Evolutionary conservation across 2,888 invertebrate genomes (phyloP), one percentile per base, ranked within the genome.

Genomic region (Homarus gammarus): DNA sequence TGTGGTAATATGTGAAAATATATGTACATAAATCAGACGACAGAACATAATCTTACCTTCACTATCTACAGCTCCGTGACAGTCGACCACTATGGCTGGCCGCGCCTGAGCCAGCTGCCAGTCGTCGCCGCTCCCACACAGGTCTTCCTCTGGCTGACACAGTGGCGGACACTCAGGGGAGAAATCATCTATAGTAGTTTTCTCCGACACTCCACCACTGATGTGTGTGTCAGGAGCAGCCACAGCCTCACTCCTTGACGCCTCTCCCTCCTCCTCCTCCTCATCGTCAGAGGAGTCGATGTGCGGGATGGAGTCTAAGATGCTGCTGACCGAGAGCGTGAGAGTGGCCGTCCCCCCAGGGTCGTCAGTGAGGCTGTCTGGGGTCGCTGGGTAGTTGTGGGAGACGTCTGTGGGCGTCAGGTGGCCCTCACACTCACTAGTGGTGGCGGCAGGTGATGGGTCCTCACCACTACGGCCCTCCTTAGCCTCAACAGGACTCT

Each of bases 251-350:
- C 64, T 27, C 6, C 22, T 1, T 1, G 18, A n/a, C 15, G 31
- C 75, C 40, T 64, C 75, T 10, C 22, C 56, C 38, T 31, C 70
- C 15, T 81, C 79, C 22, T 72, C 87, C n/a, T 70, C 78, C n/a
- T 87, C 87, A 8, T 87, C 87, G 27, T 61, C 61, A 10, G 81
- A 81, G 64, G 87, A 87, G 75, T 87, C 87, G 75, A 87, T 87
- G 61, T 87, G 87, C 6, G 87, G 87, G 64, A 87, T 87, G 61
- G 73, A 82, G 75, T 87, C 87, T 2, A 87, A 72, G 22, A 87
- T 75, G 38, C 61, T 81, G 36, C 33, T 64, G 56, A 81, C 61
- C n/a, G 82, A 75, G 40, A 82, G 22, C n/a, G 81, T 61, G 33
- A 44, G 40, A 27, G 72, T 10, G 22, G 51, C 61, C 10, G 72